phyloP scores from a whole-genome alignment of 2,113 vertebrate species.

The Amblyornis subalaris region DNA sequence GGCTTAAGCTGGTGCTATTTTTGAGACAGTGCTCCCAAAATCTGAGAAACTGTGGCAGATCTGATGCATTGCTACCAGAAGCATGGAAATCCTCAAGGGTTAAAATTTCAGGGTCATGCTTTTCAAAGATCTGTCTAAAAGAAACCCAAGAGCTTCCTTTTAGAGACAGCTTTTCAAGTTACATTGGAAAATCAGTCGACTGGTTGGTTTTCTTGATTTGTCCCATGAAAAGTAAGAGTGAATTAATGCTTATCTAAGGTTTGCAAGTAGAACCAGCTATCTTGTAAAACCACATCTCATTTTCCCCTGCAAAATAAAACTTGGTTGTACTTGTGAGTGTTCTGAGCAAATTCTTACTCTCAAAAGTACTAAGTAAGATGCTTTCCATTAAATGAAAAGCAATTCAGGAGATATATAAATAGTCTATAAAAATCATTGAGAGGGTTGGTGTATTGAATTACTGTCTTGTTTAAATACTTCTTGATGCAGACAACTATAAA shows the following conservation, averaged over 20 bases:
- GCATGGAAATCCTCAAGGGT: background rate
- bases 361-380: conserved; percentile 26
- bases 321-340: background rate
- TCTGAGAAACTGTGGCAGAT: background rate
- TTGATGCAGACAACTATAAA: conserved; percentile 67
- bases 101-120: background rate
- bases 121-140: background rate
- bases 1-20: background rate
- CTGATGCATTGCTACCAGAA: background rate
- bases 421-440: conserved; percentile 46
- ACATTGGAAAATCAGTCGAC: background rate
- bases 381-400: conserved; percentile 38
- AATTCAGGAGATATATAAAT: conserved; percentile 49
- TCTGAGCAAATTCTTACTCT: background rate
- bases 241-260: background rate
- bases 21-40: background rate
- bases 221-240: background rate
- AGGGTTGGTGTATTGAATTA: conserved; percentile 64
- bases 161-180: background rate
- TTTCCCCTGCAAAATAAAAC: background rate
- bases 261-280: background rate
- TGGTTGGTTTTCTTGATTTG: background rate
- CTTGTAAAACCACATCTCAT: background rate
- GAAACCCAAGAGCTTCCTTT: background rate
- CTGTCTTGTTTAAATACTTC: conserved; percentile 70